Base-by-base conservation (phyloP, 2,113 vertebrate species). In the Aix galericulata region DNA sequence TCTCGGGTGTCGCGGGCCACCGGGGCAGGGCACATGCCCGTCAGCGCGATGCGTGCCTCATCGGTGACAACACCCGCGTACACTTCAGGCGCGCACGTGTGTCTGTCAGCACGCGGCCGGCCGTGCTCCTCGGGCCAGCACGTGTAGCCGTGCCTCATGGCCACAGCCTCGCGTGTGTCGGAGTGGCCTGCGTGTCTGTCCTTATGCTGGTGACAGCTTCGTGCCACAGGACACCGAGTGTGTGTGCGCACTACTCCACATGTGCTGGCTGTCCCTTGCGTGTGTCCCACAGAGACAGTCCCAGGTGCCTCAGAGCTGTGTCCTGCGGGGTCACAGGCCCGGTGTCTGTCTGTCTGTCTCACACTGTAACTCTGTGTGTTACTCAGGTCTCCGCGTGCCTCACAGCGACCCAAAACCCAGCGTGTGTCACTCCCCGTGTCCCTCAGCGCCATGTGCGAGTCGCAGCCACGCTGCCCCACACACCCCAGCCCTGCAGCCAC, bases 151-250 rank as follows among this genome's bases (percentile, higher is more conserved):
- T 58, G 75, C 73, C 85, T 73, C 62, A n/a, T 79, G 89, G 89
- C 62, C n/a, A 20, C 56, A 21, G 31, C 32, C 31, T 32, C 0
- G 3, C 2, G 16, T 50, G 18, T 63, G 62, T 22, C 2, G 3
- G 48, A 87, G 76, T 0, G 46, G 42, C 36, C 5, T 23, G 22
- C 3, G 13, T 27, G 84, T 58, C 25, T 11, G 53, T n/a, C 71
- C 53, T 46, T 92, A 66, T 76, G 22, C 55, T 15, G 48, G 38
- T 0, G 2, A 10, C 50, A 56, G 84, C 38, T 44, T 9, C 0
- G 0, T 25, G 58, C 4, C 42, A 9, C 3, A 1, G 55, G 26
- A n/a, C 11, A 31, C 17, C 18, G 74, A 2, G 18, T 27, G 48
- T 2, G 32, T n/a, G 38, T 13, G 21, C 6, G 11, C 26, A 9